Percentiles rank a stretch among this genome's conserved stretches.
Evolutionary conservation across 2,113 vertebrate species (phyloP).

Genomic region (Boleophthalmus pectinirostris): DNA sequence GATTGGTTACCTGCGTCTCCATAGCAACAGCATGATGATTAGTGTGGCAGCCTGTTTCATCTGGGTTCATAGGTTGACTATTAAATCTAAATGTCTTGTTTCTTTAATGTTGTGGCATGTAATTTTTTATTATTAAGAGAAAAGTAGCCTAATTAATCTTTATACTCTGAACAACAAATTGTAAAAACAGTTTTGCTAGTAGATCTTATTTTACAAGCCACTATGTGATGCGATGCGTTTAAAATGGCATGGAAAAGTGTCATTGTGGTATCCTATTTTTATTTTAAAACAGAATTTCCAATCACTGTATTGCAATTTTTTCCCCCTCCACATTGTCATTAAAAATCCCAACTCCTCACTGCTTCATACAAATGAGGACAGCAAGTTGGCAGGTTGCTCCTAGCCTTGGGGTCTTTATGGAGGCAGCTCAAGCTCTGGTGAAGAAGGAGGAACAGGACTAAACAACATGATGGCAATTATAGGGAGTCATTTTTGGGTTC

Average conservation of each 20-base stretch:
- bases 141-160: background rate
- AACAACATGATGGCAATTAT: constrained; percentile 20
- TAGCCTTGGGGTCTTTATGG: constrained; percentile 36
- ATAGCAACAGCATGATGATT: constrained; percentile 24
- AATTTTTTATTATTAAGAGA: no score
- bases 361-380: constrained; percentile 52
- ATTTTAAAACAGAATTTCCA: background rate
- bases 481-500: constrained; percentile 28
- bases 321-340: background rate
- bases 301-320: background rate
- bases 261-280: background rate
- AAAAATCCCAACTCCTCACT: constrained; percentile 15
- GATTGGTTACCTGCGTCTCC: constrained; percentile 32
- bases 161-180: background rate
- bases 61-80: background rate
- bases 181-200: background rate
- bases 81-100: background rate
- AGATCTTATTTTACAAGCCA: background rate
- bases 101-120: no score
- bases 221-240: background rate
- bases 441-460: constrained; percentile 15
- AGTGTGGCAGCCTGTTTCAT: background rate
- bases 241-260: background rate
- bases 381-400: constrained; percentile 62
- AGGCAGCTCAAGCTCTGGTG: constrained; percentile 23